phyloP scores from a whole-genome alignment of 2,113 vertebrate genomes.

The Perca flavescens region DNA sequence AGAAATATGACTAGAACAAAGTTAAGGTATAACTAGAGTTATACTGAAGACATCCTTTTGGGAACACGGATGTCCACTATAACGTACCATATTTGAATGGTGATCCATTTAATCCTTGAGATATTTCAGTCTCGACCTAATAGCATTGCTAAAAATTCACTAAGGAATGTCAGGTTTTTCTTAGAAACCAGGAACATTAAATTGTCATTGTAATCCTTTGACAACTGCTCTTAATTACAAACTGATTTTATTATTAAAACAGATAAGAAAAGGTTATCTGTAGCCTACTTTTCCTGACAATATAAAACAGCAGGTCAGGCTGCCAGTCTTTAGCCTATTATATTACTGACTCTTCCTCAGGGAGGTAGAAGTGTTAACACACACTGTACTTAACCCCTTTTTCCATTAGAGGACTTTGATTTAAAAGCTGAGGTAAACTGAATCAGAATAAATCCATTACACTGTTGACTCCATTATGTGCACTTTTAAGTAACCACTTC shows the following conservation, averaged over 20 bases:
- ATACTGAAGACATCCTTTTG: no score
- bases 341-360: not conserved
- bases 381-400: slow-evolving; percentile 21
- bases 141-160: no score
- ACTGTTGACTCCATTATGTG: not conserved
- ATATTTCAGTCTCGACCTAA: no score
- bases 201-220: not conserved
- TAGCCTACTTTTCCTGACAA: not conserved
- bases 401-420: not conserved
- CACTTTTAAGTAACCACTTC: not conserved
- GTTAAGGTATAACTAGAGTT: no score
- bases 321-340: not conserved
- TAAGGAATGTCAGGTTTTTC: not conserved
- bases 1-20: no score
- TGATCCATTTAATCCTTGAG: no score
- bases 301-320: not conserved
- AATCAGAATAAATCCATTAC: slow-evolving; percentile 13
- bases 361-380: slow-evolving; percentile 20
- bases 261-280: not conserved
- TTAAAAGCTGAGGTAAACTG: not conserved
- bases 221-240: not conserved
- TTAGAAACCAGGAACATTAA: not conserved
- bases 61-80: no score
- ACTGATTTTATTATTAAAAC: not conserved
- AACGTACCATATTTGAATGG: no score